Evolutionary conservation across 1,140 invertebrate species (phyloP), one percentile per base, ranked within the genome.

Genomic region (Trichoplusia ni): DNA sequence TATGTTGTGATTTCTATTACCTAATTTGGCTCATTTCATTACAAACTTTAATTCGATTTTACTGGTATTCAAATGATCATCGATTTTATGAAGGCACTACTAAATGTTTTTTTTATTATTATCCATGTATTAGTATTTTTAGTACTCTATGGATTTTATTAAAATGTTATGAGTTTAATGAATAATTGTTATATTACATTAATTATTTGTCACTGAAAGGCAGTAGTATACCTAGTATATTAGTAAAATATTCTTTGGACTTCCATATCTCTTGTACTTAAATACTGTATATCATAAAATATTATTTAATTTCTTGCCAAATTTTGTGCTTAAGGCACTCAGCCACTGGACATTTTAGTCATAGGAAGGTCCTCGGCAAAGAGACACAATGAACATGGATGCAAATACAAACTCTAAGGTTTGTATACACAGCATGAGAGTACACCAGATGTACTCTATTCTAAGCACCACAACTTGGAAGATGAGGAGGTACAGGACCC

Each of bases 381-480:
- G 93, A 51, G 94, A 94, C 60, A 94, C 92, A 71, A 96, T 92
- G 90, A 94, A 95, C 84, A 95, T 90, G 19, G 95, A 91, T 16
- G 95, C 95, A 86, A 95, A 95, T 64, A 95, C 86, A 64, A 96
- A 92, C 91, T 98, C 96, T 18, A 96, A 89, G 29, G 92, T 86
- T 80, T 97, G 93, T 58, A 98, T 91, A 7, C 92, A 92, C 16
- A 98, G 87, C 91, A 97, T 95, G 69, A 98, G 95, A 18, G 94
- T 94, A 78, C 96, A 95, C 59, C 97, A 92, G 69, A 98, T 97
- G 65, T 96, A 93, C 90, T 98, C 97, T 74, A 97, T 92, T 75
- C 95, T 91, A 21, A 98, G 92, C 7, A 96, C 94, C 80, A 96
- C 95, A 31, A 94, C 95, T 91, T 98, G 97, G 93, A 95, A 95